These are phyloP conservation scores for Eulithis prunata DNA, from an alignment of 2,888 invertebrate genomes.

Conservation along the genomic window DNA sequence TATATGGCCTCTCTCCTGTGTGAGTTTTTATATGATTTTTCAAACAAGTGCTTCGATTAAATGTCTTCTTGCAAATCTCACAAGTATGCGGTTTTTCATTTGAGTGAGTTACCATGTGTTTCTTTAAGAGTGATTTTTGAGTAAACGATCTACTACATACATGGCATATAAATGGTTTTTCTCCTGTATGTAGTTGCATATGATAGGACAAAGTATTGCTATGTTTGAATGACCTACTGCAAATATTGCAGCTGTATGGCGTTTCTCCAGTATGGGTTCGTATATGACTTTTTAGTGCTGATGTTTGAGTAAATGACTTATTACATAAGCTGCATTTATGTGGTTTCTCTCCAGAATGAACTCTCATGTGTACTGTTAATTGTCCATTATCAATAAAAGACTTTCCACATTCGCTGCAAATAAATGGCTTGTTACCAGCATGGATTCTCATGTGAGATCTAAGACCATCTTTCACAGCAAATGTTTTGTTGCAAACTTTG, in stretches of 20 bases:
- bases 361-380: slow-evolving; percentile 27
- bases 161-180: slow-evolving; percentile 24
- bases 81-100: slow-evolving; percentile 26
- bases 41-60: slow-evolving; percentile 22
- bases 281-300: slow-evolving; percentile 25
- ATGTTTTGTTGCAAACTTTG: slow-evolving; percentile 26
- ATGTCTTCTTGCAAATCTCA: slow-evolving; percentile 25
- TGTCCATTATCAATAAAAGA: slow-evolving; percentile 21
- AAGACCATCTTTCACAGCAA: slow-evolving; percentile 22
- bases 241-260: slow-evolving; percentile 24
- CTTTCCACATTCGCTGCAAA: slow-evolving; percentile 29
- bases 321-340: slow-evolving; percentile 21
- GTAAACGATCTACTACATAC: slow-evolving; percentile 24
- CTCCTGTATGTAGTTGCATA: slow-evolving; percentile 22
- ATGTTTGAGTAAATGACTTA: slow-evolving; percentile 24
- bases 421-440: slow-evolving; percentile 23
- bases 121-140: slow-evolving; percentile 20
- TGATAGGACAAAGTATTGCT: slow-evolving; percentile 23
- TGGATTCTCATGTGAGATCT: slow-evolving; percentile 27
- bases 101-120: slow-evolving; percentile 25
- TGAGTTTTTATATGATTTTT: slow-evolving; percentile 26
- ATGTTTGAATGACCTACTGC: slow-evolving; percentile 21
- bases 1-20: slow-evolving; percentile 20
- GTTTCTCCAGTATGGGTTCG: slow-evolving; percentile 29
- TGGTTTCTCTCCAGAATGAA: slow-evolving; percentile 28